A percentile compares a stretch with the other conserved stretches of the same genome.
Evolutionary conservation across 2,888 invertebrate genomes (phyloP).

Genomic region (Drosophila eohydei): DNA sequence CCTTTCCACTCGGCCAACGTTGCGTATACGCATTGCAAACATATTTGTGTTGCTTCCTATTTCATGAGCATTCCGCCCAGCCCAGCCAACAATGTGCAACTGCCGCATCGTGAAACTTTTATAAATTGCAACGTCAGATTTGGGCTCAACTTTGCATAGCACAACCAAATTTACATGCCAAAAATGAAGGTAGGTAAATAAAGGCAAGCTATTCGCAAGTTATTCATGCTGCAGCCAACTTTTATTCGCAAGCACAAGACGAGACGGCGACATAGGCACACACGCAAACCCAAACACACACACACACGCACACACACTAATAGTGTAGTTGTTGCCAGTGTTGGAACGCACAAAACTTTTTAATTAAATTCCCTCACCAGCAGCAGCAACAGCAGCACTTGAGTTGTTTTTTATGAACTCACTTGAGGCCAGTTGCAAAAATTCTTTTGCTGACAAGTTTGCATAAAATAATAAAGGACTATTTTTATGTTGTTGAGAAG

Average conservation of each 20-base stretch:
- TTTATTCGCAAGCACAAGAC: conserved; percentile 15
- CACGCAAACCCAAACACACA: conserved; percentile 14
- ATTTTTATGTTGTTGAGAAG: conserved; percentile 42
- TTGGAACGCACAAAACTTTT: conserved; percentile 62
- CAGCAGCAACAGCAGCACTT: conserved; percentile 33
- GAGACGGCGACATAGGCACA: conserved; percentile 44
- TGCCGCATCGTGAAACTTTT: conserved; percentile 58
- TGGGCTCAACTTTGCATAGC: conserved; percentile 14
- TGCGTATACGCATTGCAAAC: conserved; percentile 46
- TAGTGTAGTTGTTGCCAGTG: conserved; percentile 28
- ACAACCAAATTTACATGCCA: conserved; percentile 12
- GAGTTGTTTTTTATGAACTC: conserved; percentile 31
- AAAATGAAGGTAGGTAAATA: conserved; percentile 6
- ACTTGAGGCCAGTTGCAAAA: conserved; percentile 18
- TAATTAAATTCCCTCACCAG: conserved; percentile 69
- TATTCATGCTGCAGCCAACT: conserved; percentile 51
- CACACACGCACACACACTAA: conserved; percentile 1
- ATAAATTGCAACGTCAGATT: conserved; percentile 65
- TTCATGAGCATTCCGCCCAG: conserved; percentile 42
- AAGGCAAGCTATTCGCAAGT: conserved; percentile 17
- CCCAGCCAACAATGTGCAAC: conserved; percentile 55
- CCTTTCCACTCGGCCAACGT: conserved; percentile 6
- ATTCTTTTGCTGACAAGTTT: conserved; percentile 60
- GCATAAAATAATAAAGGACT: conserved; percentile 49
- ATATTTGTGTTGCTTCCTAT: conserved; percentile 28